Evolutionary conservation across 2,797 vertebrate genomes (phyloP).

Genomic region (Gymnothorax javanicus): DNA sequence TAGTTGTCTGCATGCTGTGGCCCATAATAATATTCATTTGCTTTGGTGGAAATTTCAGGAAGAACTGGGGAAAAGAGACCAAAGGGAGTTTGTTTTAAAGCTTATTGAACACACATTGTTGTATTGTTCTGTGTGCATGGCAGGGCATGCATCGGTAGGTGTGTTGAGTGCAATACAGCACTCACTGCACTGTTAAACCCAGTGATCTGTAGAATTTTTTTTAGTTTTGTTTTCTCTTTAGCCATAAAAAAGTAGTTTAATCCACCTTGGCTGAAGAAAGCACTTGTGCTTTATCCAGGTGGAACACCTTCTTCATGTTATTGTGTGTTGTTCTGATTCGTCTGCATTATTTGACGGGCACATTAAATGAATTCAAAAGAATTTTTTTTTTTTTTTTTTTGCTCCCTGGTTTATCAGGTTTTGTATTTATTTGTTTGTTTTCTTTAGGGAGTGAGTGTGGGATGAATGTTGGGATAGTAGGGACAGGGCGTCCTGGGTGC

Average conservation of each 20-base stretch:
- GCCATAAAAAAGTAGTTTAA: neutral
- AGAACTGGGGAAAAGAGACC: neutral
- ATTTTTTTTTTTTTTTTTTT: neutral
- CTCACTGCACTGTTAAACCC: neutral
- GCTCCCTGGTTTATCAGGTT: neutral
- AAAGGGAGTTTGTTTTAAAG: neutral
- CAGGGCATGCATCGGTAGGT: neutral
- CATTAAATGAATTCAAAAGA: neutral
- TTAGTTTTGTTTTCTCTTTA: neutral
- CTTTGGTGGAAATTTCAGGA: neutral
- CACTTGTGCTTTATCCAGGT: neutral
- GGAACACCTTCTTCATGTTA: neutral
- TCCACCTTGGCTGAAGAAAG: neutral
- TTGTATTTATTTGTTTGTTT: neutral
- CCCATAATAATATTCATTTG: neutral
- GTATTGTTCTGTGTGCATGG: neutral
- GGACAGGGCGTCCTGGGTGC: neutral
- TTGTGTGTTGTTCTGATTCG: neutral
- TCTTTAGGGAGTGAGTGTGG: neutral
- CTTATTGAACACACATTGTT: neutral
- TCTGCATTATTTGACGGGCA: slow-evolving; percentile 10
- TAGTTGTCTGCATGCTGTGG: neutral
- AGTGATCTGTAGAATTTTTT: neutral
- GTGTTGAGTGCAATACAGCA: neutral
- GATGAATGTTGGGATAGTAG: neutral